phyloP scores from a whole-genome alignment of 1,140 invertebrate species.

The Drosophila leontia region DNA sequence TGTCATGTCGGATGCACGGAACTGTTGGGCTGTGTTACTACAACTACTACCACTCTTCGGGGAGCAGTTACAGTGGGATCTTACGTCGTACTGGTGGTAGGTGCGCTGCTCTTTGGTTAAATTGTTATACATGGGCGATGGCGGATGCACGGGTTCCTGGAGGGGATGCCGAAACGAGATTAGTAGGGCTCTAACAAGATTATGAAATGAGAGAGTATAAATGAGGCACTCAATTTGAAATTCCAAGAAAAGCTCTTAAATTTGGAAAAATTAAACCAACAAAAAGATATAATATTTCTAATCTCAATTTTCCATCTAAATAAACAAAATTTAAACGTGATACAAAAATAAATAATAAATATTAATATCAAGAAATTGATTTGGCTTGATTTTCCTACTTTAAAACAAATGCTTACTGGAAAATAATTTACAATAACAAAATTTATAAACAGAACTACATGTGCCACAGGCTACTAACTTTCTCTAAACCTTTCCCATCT shows the following conservation, averaged over 20 bases:
- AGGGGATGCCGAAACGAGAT: constrained; percentile 38
- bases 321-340: not conserved
- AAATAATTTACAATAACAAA: too few relatives aligned
- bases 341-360: not conserved
- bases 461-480: not conserved
- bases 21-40: constrained; percentile 31
- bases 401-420: not conserved
- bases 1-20: constrained; percentile 47
- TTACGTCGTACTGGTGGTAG: constrained; percentile 84
- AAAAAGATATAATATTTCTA: not conserved
- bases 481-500: not conserved
- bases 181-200: constrained; percentile 20
- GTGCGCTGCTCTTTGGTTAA: constrained; percentile 81
- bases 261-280: not conserved
- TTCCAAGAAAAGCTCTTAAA: not conserved
- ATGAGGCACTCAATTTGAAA: not conserved
- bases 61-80: constrained; percentile 41
- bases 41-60: constrained; percentile 22
- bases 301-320: too few relatives aligned
- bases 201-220: not conserved
- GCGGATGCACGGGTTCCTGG: constrained; percentile 79
- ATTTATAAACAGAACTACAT: not conserved
- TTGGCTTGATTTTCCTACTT: not conserved
- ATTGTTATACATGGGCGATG: constrained; percentile 84
- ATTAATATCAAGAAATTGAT: not conserved